Evolutionary conservation across 30 jellyfish, hydroid and myxozoan species (phyloP), one percentile per base, ranked within the genome.

Genomic region (Catostylus mosaicus): DNA sequence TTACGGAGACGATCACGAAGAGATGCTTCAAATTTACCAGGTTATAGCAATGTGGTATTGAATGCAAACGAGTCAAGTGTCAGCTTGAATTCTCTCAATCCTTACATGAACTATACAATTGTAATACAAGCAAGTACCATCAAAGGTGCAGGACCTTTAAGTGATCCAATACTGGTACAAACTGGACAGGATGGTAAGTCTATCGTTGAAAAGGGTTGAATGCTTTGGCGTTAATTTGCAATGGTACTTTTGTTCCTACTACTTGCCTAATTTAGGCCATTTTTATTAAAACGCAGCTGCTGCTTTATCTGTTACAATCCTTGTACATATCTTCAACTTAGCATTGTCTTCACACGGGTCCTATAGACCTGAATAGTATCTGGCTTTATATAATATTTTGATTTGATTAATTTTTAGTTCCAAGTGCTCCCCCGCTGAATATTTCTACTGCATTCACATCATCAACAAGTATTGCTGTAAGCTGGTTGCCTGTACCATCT

Each of bases 131-230:
- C 92, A n/a, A 82, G 73, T 2, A 82, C 92, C 0, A 59, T 3
- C n/a, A 82, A 82, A 35, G 92, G 92, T 0, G 57, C 79, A 0
- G 92, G 92, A 29, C 92, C 92, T 0, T 26, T 70, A 20, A 82
- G 92, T 63, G 24, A 72, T 2, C 86, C 92, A 0, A 35, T 82
- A n/a, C 73, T 82, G 4, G 80, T 56, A 16, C 76, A 68, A 31
- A 82, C 92, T 20, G 92, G 48, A 47, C 86, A 82, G 45, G 47
- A 61, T 52, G 92, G 92, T 82, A 38, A 30, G 91, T 30, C 12
- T 30, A 0, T n/a, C n/a, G n/a, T n/a, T n/a, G n/a, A n/a, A n/a
- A n/a, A n/a, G n/a, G n/a, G n/a, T n/a, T n/a, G n/a, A n/a, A n/a
- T n/a, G n/a, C n/a, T n/a, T n/a, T n/a, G n/a, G n/a, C n/a, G n/a